A percentile compares a stretch with the other conserved stretches of the same genome.
phyloP scores from a whole-genome alignment of 2,797 vertebrate genomes.

The Parauchenoglanis ngamensis region DNA sequence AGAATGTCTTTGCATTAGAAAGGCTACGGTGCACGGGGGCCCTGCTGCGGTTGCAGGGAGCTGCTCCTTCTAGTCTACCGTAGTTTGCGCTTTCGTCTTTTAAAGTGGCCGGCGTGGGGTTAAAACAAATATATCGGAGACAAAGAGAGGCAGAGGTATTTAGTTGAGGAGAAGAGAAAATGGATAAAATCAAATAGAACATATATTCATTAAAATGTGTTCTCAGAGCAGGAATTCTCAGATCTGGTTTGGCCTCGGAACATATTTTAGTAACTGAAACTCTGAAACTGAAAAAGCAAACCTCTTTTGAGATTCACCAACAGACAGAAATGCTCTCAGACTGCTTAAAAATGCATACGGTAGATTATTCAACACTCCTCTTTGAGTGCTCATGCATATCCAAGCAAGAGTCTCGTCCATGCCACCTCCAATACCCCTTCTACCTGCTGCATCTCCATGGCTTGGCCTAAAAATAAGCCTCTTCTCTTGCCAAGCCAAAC shows the following conservation, averaged over 20 bases:
- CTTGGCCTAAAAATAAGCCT: conserved; percentile 68
- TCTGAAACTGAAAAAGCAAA: conserved; percentile 1
- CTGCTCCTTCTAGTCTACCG: conserved; percentile 60
- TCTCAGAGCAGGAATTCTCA: background rate
- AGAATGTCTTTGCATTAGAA: conserved; percentile 81
- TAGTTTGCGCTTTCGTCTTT: conserved; percentile 60
- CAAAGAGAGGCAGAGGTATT: background rate
- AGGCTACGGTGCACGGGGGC: conserved; percentile 74
- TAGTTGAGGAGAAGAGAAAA: background rate
- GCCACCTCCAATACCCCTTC: conserved; percentile 57
- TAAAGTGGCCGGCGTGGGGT: conserved; percentile 48
- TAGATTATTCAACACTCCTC: conserved; percentile 55
- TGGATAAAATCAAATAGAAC: background rate
- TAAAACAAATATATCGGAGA: conserved; percentile 34
- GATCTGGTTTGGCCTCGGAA: background rate
- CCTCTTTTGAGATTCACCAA: conserved; percentile 59
- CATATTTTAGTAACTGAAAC: background rate
- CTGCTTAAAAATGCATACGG: conserved; percentile 52
- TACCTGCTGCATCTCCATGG: conserved; percentile 28
- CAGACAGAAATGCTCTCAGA: conserved; percentile 39
- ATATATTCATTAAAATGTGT: background rate
- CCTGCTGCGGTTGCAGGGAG: conserved; percentile 69
- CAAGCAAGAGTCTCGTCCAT: conserved; percentile 52
- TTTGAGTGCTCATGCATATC: conserved; percentile 58
- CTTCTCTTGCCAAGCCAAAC: conserved; percentile 65